Evolutionary conservation across 2,113 vertebrate species (phyloP).

Genomic region (Toxotes jaculatrix): DNA sequence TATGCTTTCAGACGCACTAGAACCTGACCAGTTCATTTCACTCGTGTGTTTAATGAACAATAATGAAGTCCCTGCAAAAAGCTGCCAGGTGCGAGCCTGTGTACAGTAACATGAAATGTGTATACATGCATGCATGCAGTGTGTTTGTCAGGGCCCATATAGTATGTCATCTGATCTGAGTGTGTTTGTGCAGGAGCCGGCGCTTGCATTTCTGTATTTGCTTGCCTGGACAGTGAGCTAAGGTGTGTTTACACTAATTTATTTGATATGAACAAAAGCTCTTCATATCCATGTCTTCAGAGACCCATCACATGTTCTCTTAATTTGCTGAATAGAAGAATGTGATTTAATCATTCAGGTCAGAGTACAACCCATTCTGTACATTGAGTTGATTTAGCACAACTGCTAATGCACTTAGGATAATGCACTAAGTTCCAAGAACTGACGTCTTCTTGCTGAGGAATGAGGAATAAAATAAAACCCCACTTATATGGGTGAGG

Average conservation of each 20-base stretch:
- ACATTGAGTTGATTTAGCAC: neutral
- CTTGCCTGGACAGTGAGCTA: neutral
- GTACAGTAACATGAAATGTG: conserved; percentile 4
- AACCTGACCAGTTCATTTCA: conserved; percentile 2
- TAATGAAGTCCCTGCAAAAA: neutral
- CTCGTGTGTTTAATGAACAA: neutral
- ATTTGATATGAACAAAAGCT: neutral
- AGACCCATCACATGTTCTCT: neutral
- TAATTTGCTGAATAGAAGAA: neutral
- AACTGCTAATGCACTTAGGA: neutral
- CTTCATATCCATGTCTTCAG: neutral
- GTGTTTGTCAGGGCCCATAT: conserved; percentile 12
- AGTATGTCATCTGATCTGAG: conserved; percentile 38
- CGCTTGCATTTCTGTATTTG: conserved; percentile 39
- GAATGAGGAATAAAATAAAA: neutral
- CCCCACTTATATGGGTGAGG: neutral
- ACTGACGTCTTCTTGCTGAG: neutral
- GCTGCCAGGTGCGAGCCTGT: conserved; percentile 12
- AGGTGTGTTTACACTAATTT: neutral
- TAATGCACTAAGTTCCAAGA: neutral
- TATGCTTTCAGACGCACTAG: neutral
- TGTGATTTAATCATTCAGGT: neutral
- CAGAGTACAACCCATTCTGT: neutral
- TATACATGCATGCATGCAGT: neutral
- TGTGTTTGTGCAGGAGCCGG: conserved; percentile 25